Percentiles rank a stretch among this genome's conserved stretches.
phyloP scores from a whole-genome alignment of 2,888 invertebrate genomes.

The Drosophila tripunctata region DNA sequence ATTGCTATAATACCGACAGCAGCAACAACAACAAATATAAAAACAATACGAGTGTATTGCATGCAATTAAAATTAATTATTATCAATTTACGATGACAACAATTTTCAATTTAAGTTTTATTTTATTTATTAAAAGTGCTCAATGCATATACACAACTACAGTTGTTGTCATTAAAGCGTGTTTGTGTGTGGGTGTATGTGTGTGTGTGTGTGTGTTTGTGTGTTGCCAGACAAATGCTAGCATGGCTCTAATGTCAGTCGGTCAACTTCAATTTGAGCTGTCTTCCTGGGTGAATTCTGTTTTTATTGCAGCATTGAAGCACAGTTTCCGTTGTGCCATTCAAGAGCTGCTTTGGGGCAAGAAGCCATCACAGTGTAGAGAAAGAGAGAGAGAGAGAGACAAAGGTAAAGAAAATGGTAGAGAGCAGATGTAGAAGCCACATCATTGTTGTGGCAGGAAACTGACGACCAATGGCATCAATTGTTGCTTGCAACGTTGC shows the following conservation, averaged over 20 bases:
- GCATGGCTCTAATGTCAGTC: constrained; percentile 49
- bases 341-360: constrained; percentile 26
- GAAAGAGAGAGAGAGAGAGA: neutral
- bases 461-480: constrained; percentile 37
- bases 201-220: constrained; percentile 14
- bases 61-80: constrained; percentile 77
- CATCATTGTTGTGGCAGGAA: constrained; percentile 63
- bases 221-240: constrained; percentile 33
- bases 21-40: constrained; percentile 9
- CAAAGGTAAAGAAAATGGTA: neutral
- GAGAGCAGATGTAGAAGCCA: constrained; percentile 10
- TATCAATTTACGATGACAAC: constrained; percentile 75
- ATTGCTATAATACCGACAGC: constrained; percentile 12
- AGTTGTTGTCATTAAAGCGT: neutral
- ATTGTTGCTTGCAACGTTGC: constrained; percentile 43
- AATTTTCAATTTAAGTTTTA: constrained; percentile 74
- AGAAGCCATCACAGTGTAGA: constrained; percentile 11
- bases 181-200: neutral
- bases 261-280: constrained; percentile 67
- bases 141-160: constrained; percentile 18
- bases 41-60: constrained; percentile 38
- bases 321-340: constrained; percentile 43
- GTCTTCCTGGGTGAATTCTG: constrained; percentile 51
- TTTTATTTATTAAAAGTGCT: constrained; percentile 68
- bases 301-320: constrained; percentile 46